A percentile compares a stretch with the other conserved stretches of the same genome.
Evolutionary conservation across 2,888 invertebrate genomes (phyloP).

Genomic region (Hemistola chrysoprasaria): DNA sequence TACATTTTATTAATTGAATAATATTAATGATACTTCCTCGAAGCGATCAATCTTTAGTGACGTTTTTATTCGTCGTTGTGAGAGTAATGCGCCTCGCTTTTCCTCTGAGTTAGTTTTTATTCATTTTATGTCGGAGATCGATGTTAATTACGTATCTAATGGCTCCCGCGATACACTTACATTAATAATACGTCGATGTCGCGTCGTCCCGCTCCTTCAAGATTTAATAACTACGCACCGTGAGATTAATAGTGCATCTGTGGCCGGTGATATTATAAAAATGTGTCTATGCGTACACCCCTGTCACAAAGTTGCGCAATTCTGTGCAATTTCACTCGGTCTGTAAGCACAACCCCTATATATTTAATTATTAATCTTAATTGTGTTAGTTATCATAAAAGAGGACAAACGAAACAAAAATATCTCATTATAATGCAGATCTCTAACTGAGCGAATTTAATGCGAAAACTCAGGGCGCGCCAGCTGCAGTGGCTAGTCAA

Average conservation of each 20-base stretch:
- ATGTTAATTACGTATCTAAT: slow-evolving; percentile 80
- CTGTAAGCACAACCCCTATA: slow-evolving; percentile 23
- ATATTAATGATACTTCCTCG: slow-evolving; percentile 80
- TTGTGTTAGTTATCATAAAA: slow-evolving; percentile 48
- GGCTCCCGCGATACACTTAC: slow-evolving; percentile 82
- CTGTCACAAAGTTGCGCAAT: slow-evolving; percentile 13
- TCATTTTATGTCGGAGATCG: slow-evolving; percentile 65
- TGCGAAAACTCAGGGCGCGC: slow-evolving; percentile 52
- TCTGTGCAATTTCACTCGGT: slow-evolving; percentile 10
- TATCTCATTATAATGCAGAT: slow-evolving; percentile 69
- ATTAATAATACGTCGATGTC: slow-evolving; percentile 76
- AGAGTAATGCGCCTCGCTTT: slow-evolving; percentile 61
- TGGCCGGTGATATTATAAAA: slow-evolving; percentile 67
- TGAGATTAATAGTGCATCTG: slow-evolving; percentile 77
- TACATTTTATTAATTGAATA: slow-evolving; percentile 82
- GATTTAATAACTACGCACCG: slow-evolving; percentile 75
- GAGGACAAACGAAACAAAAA: slow-evolving; percentile 60
- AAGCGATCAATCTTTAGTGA: slow-evolving; percentile 79
- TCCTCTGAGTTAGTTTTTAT: slow-evolving; percentile 49
- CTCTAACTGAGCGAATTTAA: slow-evolving; percentile 64
- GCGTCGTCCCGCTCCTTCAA: slow-evolving; percentile 66
- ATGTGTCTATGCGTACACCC: slow-evolving; percentile 35
- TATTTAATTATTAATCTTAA: slow-evolving; percentile 37
- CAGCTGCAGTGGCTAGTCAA: slow-evolving; percentile 62
- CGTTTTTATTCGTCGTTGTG: slow-evolving; percentile 74